Base-by-base conservation (phyloP, 2,797 vertebrate genomes). In the Adrianichthys oophorus region DNA sequence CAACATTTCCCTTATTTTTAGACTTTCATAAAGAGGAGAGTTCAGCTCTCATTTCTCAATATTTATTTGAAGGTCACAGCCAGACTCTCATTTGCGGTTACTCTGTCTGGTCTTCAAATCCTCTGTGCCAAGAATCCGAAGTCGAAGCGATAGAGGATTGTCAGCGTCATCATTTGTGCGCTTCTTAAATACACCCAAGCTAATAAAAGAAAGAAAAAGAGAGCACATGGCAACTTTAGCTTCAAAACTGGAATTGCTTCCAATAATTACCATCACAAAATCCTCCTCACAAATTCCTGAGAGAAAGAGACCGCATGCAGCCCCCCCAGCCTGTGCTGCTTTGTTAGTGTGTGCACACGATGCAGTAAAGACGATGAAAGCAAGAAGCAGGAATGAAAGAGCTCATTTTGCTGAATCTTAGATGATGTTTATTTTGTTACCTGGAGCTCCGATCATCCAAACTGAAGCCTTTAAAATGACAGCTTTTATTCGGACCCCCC, bases 261-360 rank as follows among this genome's bases (percentile, higher is more conserved):
- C 75, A 82, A 78, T 85, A 85, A 85, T 85, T 80, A 82, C 68
- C 74, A 64, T 59, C 65, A 60, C 47, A 65, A 74, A 82, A 71
- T 73, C 56, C 60, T 62, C 56, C 72, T 76, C 65, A 63, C 61
- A 60, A 75, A 83, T 73, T 77, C 76, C 65, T 65, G 7, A 26
- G 75, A 68, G 77, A 15, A 29, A 72, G 68, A 72, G 74, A 71
- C 78, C 56, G 62, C 37, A 1, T 65, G 73, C 62, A 78, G 61
- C 62, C 52, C 41, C 72, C 80, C 75, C 77, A 75, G 57, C 63
- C 17, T 68, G 56, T 65, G 65, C 32, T 62, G 41, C 70, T 74
- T 80, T 84, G 80, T 77, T 81, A 82, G 69, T 48, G 56, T 59
- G 56, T 58, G 75, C 69, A 71, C 53, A 57, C 41, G 17, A 43